Percentiles rank a stretch among this genome's conserved stretches.
These are phyloP conservation scores for Brachionus angularis DNA, from an alignment of 1,140 invertebrate species.

Conservation along the genomic window DNA sequence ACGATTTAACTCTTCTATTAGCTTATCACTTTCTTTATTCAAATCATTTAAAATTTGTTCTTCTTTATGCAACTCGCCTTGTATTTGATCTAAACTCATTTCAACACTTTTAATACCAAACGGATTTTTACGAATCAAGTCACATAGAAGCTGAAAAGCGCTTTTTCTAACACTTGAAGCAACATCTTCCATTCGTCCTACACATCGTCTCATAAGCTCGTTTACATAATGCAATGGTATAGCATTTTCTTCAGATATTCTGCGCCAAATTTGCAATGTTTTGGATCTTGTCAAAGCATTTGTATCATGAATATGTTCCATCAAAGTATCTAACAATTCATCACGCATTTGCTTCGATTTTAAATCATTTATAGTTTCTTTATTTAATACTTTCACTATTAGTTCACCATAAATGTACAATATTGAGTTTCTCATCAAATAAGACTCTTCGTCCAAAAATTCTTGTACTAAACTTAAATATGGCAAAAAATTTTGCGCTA, in stretches of 20 bases:
- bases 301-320: slow-evolving; percentile 75
- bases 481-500: slow-evolving; percentile 66
- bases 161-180: slow-evolving; percentile 43
- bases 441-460: slow-evolving; percentile 66
- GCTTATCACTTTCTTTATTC: slow-evolving; percentile 62
- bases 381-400: slow-evolving; percentile 66
- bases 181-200: slow-evolving; percentile 24
- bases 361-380: slow-evolving; percentile 65
- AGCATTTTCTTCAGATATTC: slow-evolving; percentile 67
- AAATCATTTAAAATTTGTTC: slow-evolving; percentile 54
- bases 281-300: slow-evolving; percentile 75
- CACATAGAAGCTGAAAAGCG: slow-evolving; percentile 37
- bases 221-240: slow-evolving; percentile 27
- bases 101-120: slow-evolving; percentile 46
- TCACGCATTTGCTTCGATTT: slow-evolving; percentile 64
- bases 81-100: slow-evolving; percentile 53
- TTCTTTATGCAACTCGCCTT: slow-evolving; percentile 53
- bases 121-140: slow-evolving; percentile 31
- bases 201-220: slow-evolving; percentile 33
- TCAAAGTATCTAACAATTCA: slow-evolving; percentile 68
- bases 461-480: slow-evolving; percentile 62
- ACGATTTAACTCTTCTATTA: slow-evolving; percentile 54
- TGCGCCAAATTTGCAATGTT: slow-evolving; percentile 71
- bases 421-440: slow-evolving; percentile 73
- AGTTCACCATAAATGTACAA: slow-evolving; percentile 73